A percentile compares a stretch with the other conserved stretches of the same genome.
These are phyloP conservation scores for Entomobrya multifasciata DNA, from an alignment of 2,888 invertebrate genomes.

Conservation along the genomic window DNA sequence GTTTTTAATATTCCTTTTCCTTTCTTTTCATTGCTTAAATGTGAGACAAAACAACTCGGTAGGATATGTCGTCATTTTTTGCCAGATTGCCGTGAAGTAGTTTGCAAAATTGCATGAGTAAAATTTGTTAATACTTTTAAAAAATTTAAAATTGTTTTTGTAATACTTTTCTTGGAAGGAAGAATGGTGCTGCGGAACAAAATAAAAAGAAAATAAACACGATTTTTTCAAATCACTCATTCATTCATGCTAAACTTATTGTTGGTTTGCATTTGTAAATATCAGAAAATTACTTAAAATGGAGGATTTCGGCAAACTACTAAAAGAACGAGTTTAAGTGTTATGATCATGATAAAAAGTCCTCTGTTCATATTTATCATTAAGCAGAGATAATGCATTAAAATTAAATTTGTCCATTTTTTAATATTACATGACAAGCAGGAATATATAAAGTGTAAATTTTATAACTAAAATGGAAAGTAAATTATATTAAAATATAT, in stretches of 20 bases:
- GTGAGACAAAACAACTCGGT: neutral
- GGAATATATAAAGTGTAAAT: too few relatives aligned
- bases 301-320: neutral
- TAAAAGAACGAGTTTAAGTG: too few relatives aligned
- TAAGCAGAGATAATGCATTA: too few relatives aligned
- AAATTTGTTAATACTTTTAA: neutral
- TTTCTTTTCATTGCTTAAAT: constrained; percentile 21
- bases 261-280: too few relatives aligned
- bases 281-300: neutral
- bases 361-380: too few relatives aligned
- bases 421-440: too few relatives aligned
- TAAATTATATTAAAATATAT: too few relatives aligned
- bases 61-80: constrained; percentile 42
- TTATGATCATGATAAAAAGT: too few relatives aligned
- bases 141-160: neutral
- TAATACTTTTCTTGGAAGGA: constrained; percentile 4
- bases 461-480: constrained; percentile 19
- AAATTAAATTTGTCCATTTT: too few relatives aligned
- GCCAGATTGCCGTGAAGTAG: constrained; percentile 24
- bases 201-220: too few relatives aligned
- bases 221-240: too few relatives aligned
- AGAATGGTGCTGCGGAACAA: constrained; percentile 1
- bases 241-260: too few relatives aligned
- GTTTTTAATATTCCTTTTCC: constrained; percentile 16
- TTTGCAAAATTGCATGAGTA: constrained; percentile 6